Evolutionary conservation across 2,113 vertebrate genomes (phyloP).

Genomic region (Myotis yumanensis): DNA sequence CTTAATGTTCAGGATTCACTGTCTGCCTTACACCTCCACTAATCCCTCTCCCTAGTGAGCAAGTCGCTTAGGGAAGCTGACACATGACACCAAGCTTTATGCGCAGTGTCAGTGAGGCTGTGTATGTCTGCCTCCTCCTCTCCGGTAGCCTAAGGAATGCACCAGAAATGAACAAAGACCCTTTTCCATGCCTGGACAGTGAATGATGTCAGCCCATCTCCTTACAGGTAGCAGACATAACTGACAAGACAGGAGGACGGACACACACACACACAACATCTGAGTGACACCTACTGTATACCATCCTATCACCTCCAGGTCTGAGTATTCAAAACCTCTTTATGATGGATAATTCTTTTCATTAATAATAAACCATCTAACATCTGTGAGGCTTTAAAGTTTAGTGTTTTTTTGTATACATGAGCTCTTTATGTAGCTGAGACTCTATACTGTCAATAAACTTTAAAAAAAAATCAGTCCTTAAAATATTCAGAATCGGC

Average conservation of each 20-base stretch:
- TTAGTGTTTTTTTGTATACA: neutral
- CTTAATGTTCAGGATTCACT: neutral
- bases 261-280: neutral
- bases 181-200: neutral
- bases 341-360: neutral
- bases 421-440: constrained; percentile 2
- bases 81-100: neutral
- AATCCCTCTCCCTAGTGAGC: neutral
- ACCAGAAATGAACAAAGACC: neutral
- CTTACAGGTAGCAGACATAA: neutral
- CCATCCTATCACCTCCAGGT: neutral
- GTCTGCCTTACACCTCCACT: neutral
- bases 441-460: constrained; percentile 13
- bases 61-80: neutral
- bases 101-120: neutral
- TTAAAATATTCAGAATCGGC: neutral
- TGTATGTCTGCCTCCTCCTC: neutral
- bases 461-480: neutral
- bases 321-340: neutral
- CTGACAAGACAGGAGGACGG: neutral
- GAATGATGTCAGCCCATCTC: neutral
- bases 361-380: constrained; percentile 13
- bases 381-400: neutral
- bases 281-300: neutral
- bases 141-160: neutral